phyloP scores from a whole-genome alignment of 2,113 vertebrate genomes.

The Laticauda colubrina region DNA sequence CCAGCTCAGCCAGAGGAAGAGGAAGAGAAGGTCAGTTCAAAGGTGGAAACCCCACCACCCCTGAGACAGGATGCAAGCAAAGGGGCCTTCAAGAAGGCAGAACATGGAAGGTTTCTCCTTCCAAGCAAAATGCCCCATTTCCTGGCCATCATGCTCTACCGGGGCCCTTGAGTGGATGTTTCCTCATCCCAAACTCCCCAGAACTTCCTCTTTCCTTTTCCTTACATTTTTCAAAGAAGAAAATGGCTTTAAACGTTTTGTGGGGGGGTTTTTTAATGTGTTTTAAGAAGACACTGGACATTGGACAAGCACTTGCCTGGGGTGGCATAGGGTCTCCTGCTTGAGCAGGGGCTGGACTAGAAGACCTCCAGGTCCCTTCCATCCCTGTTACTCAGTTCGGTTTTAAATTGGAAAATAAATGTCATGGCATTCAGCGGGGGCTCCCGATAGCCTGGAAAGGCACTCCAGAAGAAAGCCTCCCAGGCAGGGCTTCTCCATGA shows the following conservation, averaged over 20 bases:
- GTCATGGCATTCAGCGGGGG: not conserved
- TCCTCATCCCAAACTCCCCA: not conserved
- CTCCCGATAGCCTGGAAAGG: not conserved
- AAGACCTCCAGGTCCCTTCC: not conserved
- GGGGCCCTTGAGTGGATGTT: constrained; percentile 23
- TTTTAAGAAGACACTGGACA: too few species aligned
- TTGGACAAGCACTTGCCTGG: not conserved
- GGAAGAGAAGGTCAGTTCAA: not conserved
- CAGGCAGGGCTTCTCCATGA: not conserved
- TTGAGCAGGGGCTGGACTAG: not conserved
- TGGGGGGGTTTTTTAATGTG: not conserved
- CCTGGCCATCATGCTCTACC: constrained; percentile 3
- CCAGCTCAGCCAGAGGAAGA: not conserved
- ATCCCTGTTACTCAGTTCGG: not conserved
- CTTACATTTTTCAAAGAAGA: not conserved
- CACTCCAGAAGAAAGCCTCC: not conserved
- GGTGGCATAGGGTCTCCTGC: not conserved
- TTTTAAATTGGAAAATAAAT: not conserved
- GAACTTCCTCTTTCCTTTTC: not conserved
- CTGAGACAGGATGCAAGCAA: constrained; percentile 24
- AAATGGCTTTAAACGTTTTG: not conserved
- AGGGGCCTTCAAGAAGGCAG: not conserved
- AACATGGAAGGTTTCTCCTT: not conserved
- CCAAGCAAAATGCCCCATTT: constrained; percentile 17
- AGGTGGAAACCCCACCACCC: constrained; percentile 22